Percentiles rank a stretch among this genome's conserved stretches.
Conservation (phyloP, 2,797 vertebrate species). For the Spinibarbus caldwelli region DNA sequence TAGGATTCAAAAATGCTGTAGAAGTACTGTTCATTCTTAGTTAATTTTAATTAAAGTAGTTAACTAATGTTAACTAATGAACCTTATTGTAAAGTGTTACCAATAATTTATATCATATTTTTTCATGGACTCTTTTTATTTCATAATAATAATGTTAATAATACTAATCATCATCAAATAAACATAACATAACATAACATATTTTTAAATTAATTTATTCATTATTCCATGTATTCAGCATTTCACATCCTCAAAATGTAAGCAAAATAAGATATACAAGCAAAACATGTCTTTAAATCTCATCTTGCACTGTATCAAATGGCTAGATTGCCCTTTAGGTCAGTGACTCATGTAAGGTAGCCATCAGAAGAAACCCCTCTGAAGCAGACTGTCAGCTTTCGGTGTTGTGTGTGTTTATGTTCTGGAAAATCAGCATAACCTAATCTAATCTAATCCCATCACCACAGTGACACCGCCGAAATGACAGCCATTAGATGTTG, state of each 20-base stretch:
- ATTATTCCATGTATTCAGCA: neutral
- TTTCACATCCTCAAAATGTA: neutral
- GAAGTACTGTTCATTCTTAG: too few species aligned
- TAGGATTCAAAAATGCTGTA: too few species aligned
- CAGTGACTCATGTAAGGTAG: slow-evolving; percentile 12
- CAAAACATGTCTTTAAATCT: neutral
- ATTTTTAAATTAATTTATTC: neutral
- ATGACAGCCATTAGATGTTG: slow-evolving; percentile 58
- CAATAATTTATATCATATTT: neutral
- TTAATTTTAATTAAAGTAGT: too few species aligned
- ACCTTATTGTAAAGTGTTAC: too few species aligned
- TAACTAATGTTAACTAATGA: too few species aligned
- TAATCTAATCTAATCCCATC: slow-evolving; percentile 64
- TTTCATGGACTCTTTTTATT: neutral
- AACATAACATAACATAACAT: too few species aligned
- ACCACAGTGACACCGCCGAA: slow-evolving; percentile 40
- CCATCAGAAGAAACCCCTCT: neutral
- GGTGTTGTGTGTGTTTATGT: slow-evolving; percentile 9
- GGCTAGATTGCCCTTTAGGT: neutral
- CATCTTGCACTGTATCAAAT: neutral
- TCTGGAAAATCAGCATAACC: slow-evolving; percentile 51
- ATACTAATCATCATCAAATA: neutral
- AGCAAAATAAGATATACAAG: neutral
- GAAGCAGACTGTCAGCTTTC: neutral
- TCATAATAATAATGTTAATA: neutral